phyloP scores from a whole-genome alignment of 2,113 vertebrate species.

The Apaloderma vittatum region DNA sequence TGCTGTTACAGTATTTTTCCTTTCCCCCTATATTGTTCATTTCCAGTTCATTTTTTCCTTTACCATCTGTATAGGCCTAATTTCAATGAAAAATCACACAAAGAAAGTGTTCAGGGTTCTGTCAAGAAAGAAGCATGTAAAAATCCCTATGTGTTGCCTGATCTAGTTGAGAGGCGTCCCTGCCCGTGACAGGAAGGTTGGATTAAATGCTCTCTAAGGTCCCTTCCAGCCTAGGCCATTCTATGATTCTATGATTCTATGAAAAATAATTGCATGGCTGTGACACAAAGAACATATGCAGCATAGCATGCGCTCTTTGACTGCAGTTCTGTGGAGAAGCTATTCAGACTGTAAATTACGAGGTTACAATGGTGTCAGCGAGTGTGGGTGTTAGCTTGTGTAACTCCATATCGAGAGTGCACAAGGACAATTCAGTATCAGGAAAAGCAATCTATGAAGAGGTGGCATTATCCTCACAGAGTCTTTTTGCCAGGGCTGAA shows the following conservation, averaged over 20 bases:
- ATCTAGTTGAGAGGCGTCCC: no score
- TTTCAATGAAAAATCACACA: constrained; percentile 7
- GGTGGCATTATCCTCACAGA: background rate
- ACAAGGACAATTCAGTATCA: background rate
- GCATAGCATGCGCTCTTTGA: background rate
- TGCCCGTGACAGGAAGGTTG: no score
- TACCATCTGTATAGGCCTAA: background rate
- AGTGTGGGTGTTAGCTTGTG: background rate
- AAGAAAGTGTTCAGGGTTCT: background rate
- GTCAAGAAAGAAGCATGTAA: background rate
- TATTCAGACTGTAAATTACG: background rate
- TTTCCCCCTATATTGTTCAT: background rate
- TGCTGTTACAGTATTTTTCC: background rate
- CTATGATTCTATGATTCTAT: no score
- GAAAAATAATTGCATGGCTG: background rate
- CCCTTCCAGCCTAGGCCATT: no score
- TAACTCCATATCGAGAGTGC: background rate
- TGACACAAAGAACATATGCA: background rate
- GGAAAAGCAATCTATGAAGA: background rate
- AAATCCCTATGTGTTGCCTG: no score
- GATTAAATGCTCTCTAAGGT: no score
- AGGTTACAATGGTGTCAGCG: background rate
- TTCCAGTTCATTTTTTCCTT: constrained; percentile 13
- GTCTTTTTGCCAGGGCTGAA: background rate
- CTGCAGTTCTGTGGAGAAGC: background rate